Evolutionary conservation across 1,140 invertebrate genomes (phyloP).

Genomic region (Listronotus oregonensis): DNA sequence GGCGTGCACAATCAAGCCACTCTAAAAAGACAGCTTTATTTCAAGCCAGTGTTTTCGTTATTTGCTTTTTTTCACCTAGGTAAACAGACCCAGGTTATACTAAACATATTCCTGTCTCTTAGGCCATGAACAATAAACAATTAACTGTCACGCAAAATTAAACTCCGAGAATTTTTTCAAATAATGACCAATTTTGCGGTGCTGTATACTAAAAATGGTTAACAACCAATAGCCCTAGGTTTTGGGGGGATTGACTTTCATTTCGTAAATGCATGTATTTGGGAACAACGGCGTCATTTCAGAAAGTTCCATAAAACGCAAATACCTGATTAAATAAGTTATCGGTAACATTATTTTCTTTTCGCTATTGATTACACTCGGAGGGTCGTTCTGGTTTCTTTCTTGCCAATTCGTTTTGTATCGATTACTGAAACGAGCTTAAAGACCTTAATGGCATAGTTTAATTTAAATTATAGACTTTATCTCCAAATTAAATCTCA

Average conservation of each 20-base stretch:
- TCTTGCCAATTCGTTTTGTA: constrained; percentile 33
- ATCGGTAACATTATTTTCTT: constrained; percentile 34
- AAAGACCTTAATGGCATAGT: constrained; percentile 23
- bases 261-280: too few relatives aligned
- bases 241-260: too few relatives aligned
- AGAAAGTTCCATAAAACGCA: constrained; percentile 21
- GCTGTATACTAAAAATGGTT: too few relatives aligned
- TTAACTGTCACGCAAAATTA: constrained; percentile 1
- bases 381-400: constrained; percentile 28
- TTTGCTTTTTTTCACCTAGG: too few relatives aligned
- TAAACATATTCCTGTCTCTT: too few relatives aligned
- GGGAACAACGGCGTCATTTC: constrained; percentile 5
- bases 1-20: too few relatives aligned
- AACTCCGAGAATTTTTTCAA: background rate
- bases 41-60: too few relatives aligned
- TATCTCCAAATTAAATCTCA: constrained; percentile 27
- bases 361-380: constrained; percentile 29
- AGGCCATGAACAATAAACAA: too few relatives aligned
- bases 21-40: too few relatives aligned
- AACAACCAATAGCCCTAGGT: too few relatives aligned
- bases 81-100: too few relatives aligned
- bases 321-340: constrained; percentile 35
- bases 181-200: too few relatives aligned
- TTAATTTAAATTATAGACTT: constrained; percentile 34
- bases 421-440: constrained; percentile 32